These are phyloP conservation scores for Drosophila paucipuncta DNA, from an alignment of 2,888 invertebrate species.

Conservation along the genomic window DNA sequence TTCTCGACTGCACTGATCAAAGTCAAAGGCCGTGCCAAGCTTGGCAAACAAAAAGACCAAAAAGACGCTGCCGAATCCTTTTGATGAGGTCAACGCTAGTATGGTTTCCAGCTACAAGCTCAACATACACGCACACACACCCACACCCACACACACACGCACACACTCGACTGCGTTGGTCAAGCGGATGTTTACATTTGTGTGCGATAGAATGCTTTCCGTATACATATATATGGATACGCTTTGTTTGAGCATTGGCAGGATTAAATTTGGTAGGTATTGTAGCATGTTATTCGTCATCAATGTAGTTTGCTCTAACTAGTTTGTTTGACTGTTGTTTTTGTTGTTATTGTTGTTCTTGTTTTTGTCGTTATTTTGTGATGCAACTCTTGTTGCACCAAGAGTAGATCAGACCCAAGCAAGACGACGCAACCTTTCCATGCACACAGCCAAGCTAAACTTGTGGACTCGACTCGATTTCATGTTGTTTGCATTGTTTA, in stretches of 20 bases:
- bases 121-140: slow-evolving; percentile 9
- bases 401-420: slow-evolving; percentile 9
- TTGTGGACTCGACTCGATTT: slow-evolving; percentile 40
- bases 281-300: slow-evolving; percentile 83
- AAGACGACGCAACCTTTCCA: background rate
- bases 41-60: slow-evolving; percentile 80
- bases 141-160: slow-evolving; percentile 17
- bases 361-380: slow-evolving; percentile 30
- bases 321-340: slow-evolving; percentile 49
- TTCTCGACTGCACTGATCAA: slow-evolving; percentile 42
- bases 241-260: slow-evolving; percentile 55
- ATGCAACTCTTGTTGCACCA: slow-evolving; percentile 36
- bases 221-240: background rate
- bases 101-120: slow-evolving; percentile 63
- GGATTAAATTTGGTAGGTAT: slow-evolving; percentile 82
- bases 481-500: slow-evolving; percentile 80
- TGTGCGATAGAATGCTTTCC: slow-evolving; percentile 25
- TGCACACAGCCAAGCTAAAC: slow-evolving; percentile 17
- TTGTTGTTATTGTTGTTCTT: slow-evolving; percentile 27
- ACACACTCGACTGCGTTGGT: slow-evolving; percentile 34
- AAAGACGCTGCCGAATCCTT: slow-evolving; percentile 81
- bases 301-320: slow-evolving; percentile 79
- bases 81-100: slow-evolving; percentile 80
- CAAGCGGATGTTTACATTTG: slow-evolving; percentile 57
- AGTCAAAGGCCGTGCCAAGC: slow-evolving; percentile 79